These are phyloP conservation scores for Gobio occitaniae DNA, from an alignment of 2,797 vertebrate species.

Conservation along the genomic window DNA sequence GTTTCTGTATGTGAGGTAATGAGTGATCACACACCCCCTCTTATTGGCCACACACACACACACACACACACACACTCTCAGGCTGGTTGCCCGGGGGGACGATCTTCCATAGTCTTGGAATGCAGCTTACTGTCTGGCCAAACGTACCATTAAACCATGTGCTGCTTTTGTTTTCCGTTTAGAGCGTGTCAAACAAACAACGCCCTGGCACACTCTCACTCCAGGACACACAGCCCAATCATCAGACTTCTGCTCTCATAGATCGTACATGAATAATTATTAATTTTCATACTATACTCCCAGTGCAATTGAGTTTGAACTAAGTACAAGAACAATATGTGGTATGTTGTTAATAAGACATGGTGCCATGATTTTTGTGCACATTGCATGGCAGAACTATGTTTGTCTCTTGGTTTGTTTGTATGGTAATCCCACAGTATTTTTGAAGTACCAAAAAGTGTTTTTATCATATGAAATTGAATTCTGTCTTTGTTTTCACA, in stretches of 20 bases:
- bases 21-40: constrained; percentile 43
- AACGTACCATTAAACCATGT: constrained; percentile 73
- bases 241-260: background rate
- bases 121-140: constrained; percentile 77
- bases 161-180: constrained; percentile 72
- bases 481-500: constrained; percentile 28
- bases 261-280: background rate
- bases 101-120: constrained; percentile 69
- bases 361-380: background rate
- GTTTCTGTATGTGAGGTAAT: background rate
- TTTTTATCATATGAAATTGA: background rate
- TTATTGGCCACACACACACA: constrained; percentile 75
- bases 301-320: background rate
- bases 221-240: constrained; percentile 41
- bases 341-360: background rate
- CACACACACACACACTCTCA: constrained; percentile 69
- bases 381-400: background rate
- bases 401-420: background rate
- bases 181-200: constrained; percentile 74
- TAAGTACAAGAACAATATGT: background rate
- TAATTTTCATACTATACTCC: background rate
- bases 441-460: background rate
- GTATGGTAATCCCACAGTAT: background rate
- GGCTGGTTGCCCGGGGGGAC: constrained; percentile 69
- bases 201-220: constrained; percentile 72